These are phyloP conservation scores for Scolopax rusticola DNA, from an alignment of 2,797 vertebrate species.

Conservation along the genomic window DNA sequence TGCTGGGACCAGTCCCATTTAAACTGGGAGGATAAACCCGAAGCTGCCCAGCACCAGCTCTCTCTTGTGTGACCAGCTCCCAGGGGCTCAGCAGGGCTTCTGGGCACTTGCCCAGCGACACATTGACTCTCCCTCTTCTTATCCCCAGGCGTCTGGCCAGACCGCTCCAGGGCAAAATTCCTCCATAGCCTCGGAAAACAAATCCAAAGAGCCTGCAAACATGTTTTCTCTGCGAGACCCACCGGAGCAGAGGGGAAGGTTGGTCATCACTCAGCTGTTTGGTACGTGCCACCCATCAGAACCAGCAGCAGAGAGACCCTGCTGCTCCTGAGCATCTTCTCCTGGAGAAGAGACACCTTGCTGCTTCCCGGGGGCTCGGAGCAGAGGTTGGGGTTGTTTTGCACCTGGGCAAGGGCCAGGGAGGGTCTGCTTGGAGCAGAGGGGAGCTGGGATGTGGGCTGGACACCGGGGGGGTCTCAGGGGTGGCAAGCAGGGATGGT, in stretches of 20 bases:
- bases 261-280: not conserved
- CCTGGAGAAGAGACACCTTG: not conserved
- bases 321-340: not conserved
- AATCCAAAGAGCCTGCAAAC: not conserved
- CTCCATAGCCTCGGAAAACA: not conserved
- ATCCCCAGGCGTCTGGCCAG: not conserved
- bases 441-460: rapidly evolving
- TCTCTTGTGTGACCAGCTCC: not conserved
- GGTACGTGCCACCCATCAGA: not conserved
- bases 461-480: rapidly evolving
- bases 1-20: not conserved
- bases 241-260: not conserved
- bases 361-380: not conserved
- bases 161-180: not conserved
- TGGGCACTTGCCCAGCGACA: not conserved
- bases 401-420: rapidly evolving
- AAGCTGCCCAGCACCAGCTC: not conserved
- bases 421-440: not conserved
- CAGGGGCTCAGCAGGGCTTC: not conserved
- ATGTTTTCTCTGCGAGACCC: not conserved
- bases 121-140: not conserved
- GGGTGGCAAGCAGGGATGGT: not conserved
- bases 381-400: not conserved
- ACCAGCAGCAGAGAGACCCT: not conserved
- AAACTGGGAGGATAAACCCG: not conserved